phyloP scores from a whole-genome alignment of 1,140 invertebrate genomes.

The Trichoplusia ni region DNA sequence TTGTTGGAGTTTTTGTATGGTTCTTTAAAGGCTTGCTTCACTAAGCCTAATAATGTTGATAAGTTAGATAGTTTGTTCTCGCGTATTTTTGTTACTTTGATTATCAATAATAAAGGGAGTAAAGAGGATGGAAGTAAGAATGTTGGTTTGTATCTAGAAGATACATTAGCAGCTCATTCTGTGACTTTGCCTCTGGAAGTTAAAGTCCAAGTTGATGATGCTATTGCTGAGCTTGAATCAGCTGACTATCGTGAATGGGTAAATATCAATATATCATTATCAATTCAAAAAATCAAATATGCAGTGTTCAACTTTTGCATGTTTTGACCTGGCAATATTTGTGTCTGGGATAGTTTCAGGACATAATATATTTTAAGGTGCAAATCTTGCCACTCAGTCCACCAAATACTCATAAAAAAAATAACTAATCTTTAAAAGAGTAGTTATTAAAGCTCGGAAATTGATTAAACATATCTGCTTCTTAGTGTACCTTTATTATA shows the following conservation, averaged over 20 bases:
- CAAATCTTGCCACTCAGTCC: no score
- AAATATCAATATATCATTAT: conserved; percentile 44
- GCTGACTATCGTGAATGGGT: conserved; percentile 92
- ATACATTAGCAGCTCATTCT: conserved; percentile 79
- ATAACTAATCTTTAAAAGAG: no score
- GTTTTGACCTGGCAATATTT: no score
- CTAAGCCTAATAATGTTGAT: conserved; percentile 70
- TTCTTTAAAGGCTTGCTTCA: conserved; percentile 68
- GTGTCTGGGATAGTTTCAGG: no score
- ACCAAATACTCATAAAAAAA: no score
- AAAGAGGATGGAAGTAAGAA: conserved; percentile 35
- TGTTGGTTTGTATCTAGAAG: conserved; percentile 48
- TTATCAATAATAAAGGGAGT: conserved; percentile 38
- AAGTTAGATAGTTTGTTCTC: conserved; percentile 70
- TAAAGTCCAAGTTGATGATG: conserved; percentile 89
- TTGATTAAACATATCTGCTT: no score
- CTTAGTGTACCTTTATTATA: no score
- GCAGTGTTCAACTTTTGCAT: no score
- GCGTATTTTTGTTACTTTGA: conserved; percentile 58
- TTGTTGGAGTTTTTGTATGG: conserved; percentile 72
- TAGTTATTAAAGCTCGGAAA: no score
- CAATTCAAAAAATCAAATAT: no score
- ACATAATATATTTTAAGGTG: no score
- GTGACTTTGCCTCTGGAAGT: conserved; percentile 88
- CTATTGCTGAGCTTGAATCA: conserved; percentile 90